Base-by-base conservation (phyloP, 1,140 invertebrate species). In the Leptinotarsa defecta region DNA sequence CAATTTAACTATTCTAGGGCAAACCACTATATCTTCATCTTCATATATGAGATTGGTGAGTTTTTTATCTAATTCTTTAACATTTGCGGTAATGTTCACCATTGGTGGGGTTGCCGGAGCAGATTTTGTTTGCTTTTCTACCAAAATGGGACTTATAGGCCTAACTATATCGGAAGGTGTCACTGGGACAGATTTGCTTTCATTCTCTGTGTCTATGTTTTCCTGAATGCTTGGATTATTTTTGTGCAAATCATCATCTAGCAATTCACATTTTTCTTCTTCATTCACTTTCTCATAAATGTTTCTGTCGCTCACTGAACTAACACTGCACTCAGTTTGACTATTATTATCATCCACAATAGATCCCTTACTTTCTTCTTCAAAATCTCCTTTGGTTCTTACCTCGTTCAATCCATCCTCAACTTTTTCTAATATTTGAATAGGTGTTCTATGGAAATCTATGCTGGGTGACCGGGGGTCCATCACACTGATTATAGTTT, bases 31-130 rank as follows among this genome's bases (percentile, higher is more conserved):
- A 49, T 79, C 78, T n/a, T 79, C 74, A 78, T 84, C 82, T 78
- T 83, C 80, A 70, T 83, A 83, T 27, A 84, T 84, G 13, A 84
- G 69, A 69, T 82, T 81, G 13, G 82, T 81, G 19, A 84, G 71
- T 80, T 84, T 84, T 71, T 81, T 80, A 76, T 83, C 80, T 61
- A 84, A 78, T 68, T 82, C 82, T 62, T 78, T 77, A 19, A 82
- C 76, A 61, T 81, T 74, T 48, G 78, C 78, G 52, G 78, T 78
- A 15, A 81, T 48, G 72, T 79, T 68, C 57, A 77, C 65, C 2
- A 73, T 34, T 17, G 77, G 76, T 13, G 75, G 69, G 48, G 77
- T 73, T 19, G 75, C 67, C n/a, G 75, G 75, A 22, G 68, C 19
- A 20, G 78, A 77, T 74, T 78, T 78, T 3, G 75, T 27, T 69